phyloP scores from a whole-genome alignment of 2,113 vertebrate genomes.

The Cygnus buccinator region DNA sequence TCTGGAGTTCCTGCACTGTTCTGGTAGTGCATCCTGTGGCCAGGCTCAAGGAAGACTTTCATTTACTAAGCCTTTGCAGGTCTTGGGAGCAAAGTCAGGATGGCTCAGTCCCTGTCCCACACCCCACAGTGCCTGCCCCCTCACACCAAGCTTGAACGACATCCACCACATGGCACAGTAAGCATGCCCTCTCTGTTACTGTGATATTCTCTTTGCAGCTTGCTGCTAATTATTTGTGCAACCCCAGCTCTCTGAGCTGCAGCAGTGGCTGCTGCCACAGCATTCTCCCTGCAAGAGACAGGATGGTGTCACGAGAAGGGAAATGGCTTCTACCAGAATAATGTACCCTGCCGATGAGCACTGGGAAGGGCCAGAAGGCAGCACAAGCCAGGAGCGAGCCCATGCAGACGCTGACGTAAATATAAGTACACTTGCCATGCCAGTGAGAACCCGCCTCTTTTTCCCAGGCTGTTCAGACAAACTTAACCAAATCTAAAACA shows the following conservation, averaged over 20 bases:
- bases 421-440: neutral
- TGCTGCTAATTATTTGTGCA: neutral
- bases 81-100: neutral
- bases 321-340: neutral
- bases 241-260: neutral
- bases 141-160: neutral
- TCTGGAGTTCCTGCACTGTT: neutral
- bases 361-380: neutral
- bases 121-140: neutral
- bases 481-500: neutral
- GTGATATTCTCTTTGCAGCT: neutral
- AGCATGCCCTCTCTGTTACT: neutral
- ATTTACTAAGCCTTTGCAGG: neutral
- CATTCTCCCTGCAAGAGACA: neutral
- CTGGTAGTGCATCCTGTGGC: fast-evolving
- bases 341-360: neutral
- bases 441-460: neutral
- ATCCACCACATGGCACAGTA: neutral
- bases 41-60: fast-evolving
- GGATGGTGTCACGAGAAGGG: neutral
- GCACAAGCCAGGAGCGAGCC: neutral
- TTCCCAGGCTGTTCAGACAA: neutral
- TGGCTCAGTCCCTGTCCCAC: neutral
- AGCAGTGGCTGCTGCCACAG: neutral
- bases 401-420: neutral